Conservation (phyloP, 2,113 vertebrate species). For the Caretta caretta region DNA sequence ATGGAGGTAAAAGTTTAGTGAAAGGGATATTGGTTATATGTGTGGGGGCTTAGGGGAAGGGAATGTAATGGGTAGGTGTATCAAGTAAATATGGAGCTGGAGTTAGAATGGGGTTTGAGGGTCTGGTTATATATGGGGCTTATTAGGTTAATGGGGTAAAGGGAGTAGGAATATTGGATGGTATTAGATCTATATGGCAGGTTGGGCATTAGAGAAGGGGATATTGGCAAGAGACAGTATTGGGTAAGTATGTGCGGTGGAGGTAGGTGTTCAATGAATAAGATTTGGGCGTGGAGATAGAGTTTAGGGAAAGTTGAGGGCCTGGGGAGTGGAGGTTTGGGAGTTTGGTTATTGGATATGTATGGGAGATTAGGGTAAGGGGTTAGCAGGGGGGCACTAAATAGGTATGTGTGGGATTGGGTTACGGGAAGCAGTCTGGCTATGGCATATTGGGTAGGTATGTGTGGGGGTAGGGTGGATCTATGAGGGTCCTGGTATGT, state of each 20-base stretch:
- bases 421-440: too few species aligned
- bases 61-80: not conserved
- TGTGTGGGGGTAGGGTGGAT: too few species aligned
- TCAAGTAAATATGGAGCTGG: fast-evolving
- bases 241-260: not conserved
- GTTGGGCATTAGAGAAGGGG: fast-evolving
- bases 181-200: fast-evolving
- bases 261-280: too few species aligned
- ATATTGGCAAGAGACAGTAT: too few species aligned
- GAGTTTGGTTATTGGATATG: not conserved
- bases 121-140: not conserved
- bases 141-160: fast-evolving
- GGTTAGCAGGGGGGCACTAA: not conserved
- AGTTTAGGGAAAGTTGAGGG: not conserved
- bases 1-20: not conserved
- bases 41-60: not conserved
- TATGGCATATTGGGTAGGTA: too few species aligned
- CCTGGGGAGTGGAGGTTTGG: not conserved
- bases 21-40: not conserved
- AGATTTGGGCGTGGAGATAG: not conserved
- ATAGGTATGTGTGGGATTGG: too few species aligned
- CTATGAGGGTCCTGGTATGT: too few species aligned
- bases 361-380: not conserved
- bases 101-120: fast-evolving
- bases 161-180: fast-evolving